Evolutionary conservation across 2,797 vertebrate species (phyloP), one percentile per base, ranked within the genome.

Genomic region (Psittacula echo): DNA sequence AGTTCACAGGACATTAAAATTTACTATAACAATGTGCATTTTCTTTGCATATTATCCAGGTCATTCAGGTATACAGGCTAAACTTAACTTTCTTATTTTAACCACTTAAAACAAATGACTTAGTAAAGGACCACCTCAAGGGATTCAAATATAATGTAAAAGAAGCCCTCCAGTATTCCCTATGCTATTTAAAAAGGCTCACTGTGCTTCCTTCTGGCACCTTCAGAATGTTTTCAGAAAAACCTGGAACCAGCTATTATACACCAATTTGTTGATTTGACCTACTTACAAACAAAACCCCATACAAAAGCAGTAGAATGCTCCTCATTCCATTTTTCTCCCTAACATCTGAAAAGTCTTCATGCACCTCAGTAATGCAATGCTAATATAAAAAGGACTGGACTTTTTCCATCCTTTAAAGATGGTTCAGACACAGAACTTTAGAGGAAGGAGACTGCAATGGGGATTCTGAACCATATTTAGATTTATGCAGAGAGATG

Each of bases 281-380:
- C 87, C 85, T 83, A 92, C 78, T 92, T 92, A 61, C 34, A 83
- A 79, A 41, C 39, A 94, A 85, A 87, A 71, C 19, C 60, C 30
- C 20, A 10, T 3, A 79, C 29, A 86, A 86, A 90, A 68, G 53
- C 82, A 78, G 24, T 50, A 65, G 37, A 77, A 88, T 0, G 0
- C 34, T 79, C 72, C 58, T 87, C 41, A 4, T 50, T 65, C 47
- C 47, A 45, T 74, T 79, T 53, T 75, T 41, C 22, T 48, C 65
- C 29, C 66, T 15, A 37, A 56, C 1, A 3, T 48, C 32, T 76
- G 41, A 47, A 50, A 75, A 53, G 17, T 32, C 70, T 70, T 72
- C 14, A 5, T 42, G 78, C 29, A 30, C 44, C 54, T 66, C 37
- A 62, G 78, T n/a, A 70, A 85, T 19, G n/a, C 54, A 41, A 41